phyloP scores from a whole-genome alignment of 2,113 vertebrate genomes.

The Xenopus laevis region DNA sequence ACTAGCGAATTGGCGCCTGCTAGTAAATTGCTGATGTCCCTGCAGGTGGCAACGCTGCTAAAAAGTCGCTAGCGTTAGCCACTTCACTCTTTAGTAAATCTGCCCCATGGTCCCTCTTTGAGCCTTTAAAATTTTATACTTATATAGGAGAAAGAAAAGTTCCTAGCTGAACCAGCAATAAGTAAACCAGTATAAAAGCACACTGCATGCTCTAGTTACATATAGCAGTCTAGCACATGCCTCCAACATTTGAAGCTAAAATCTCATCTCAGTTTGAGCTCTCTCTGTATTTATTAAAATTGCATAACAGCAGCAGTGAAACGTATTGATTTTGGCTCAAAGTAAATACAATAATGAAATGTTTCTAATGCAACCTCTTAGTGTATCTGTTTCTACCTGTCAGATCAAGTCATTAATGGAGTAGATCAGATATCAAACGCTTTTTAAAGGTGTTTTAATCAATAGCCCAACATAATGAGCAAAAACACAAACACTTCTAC shows the following conservation, averaged over 20 bases:
- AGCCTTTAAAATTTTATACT: no score
- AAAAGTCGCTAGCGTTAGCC: no score
- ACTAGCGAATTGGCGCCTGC: no score
- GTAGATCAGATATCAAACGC: conserved; percentile 41
- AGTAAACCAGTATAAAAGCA: no score
- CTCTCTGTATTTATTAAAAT: conserved; percentile 29
- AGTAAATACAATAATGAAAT: conserved; percentile 45
- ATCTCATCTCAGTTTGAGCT: background rate
- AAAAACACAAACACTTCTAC: conserved; percentile 24
- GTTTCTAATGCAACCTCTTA: conserved; percentile 38
- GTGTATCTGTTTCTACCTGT: conserved; percentile 33
- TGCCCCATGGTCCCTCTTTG: no score
- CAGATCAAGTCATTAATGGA: conserved; percentile 38
- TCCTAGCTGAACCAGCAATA: no score
- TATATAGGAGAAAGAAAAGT: no score
- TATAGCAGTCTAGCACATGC: no score
- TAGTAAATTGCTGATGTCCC: no score
- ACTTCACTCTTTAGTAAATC: no score
- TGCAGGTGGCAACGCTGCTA: no score
- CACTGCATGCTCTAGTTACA: no score
- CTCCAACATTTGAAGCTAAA: conserved; percentile 12
- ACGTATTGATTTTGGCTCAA: conserved; percentile 40
- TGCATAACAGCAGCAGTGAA: conserved; percentile 32
- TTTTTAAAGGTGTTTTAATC: conserved; percentile 42
- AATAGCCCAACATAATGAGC: conserved; percentile 41